phyloP scores from a whole-genome alignment of 2,888 invertebrate species.

The Cheilosia vulpina region DNA sequence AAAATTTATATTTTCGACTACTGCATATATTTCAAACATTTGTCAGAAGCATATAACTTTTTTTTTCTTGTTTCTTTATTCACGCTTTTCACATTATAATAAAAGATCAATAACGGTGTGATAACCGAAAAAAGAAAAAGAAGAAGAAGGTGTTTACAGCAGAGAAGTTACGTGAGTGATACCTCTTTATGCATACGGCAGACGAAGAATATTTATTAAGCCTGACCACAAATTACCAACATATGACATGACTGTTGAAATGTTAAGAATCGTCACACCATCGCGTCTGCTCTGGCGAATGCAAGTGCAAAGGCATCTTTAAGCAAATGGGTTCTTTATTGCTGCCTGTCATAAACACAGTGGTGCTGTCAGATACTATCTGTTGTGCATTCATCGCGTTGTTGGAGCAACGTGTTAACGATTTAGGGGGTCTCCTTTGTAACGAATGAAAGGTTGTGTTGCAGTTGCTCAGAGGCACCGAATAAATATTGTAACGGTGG shows the following conservation, averaged over 20 bases:
- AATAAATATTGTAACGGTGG: slow-evolving; percentile 27
- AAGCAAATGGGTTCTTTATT: slow-evolving; percentile 51
- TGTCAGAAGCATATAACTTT: slow-evolving; percentile 24
- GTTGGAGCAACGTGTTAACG: slow-evolving; percentile 35
- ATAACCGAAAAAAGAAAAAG: background rate
- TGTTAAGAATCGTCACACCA: slow-evolving; percentile 41
- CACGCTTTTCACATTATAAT: slow-evolving; percentile 14
- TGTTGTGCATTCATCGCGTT: slow-evolving; percentile 37
- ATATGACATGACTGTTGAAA: slow-evolving; percentile 63
- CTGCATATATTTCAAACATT: background rate
- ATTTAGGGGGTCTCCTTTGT: slow-evolving; percentile 36
- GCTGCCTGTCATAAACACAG: slow-evolving; percentile 48
- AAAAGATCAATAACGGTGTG: slow-evolving; percentile 41
- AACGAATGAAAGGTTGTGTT: background rate
- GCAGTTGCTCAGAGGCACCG: slow-evolving; percentile 3
- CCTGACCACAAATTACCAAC: slow-evolving; percentile 61
- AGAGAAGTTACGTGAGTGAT: slow-evolving; percentile 26
- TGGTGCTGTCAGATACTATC: slow-evolving; percentile 53
- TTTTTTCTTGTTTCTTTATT: background rate
- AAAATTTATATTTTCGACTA: background rate
- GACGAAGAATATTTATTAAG: slow-evolving; percentile 55
- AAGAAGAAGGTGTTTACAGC: slow-evolving; percentile 32
- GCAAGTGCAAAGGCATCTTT: slow-evolving; percentile 36
- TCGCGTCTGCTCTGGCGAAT: slow-evolving; percentile 32
- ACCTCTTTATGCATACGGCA: background rate